These are phyloP conservation scores for Lycaon pictus DNA, from an alignment of 2,113 vertebrate genomes.

Conservation along the genomic window DNA sequence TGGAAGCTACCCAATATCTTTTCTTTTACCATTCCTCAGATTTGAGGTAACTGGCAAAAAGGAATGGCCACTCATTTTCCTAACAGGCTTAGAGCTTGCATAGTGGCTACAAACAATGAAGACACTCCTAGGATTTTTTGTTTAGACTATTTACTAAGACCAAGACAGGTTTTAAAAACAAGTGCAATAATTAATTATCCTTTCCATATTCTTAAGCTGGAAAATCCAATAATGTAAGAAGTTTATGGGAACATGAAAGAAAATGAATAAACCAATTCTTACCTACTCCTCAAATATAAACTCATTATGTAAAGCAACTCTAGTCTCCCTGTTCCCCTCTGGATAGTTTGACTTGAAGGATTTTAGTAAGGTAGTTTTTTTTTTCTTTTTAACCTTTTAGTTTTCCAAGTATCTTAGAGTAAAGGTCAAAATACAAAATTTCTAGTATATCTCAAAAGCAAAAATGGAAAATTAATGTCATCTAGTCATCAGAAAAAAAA, in stretches of 20 bases:
- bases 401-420: slow-evolving; percentile 63
- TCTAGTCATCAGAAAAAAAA: slow-evolving; percentile 54
- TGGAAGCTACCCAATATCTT: neutral
- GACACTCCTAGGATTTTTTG: neutral
- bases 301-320: neutral
- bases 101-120: neutral
- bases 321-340: neutral
- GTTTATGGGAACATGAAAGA: neutral
- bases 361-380: neutral
- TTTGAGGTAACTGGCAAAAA: neutral
- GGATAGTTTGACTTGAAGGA: neutral
- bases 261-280: neutral
- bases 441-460: slow-evolving; percentile 44
- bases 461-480: slow-evolving; percentile 73
- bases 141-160: neutral
- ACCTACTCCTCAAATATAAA: neutral
- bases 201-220: neutral
- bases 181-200: neutral
- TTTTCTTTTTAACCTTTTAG: slow-evolving; percentile 31
- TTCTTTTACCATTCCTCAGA: neutral
- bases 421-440: slow-evolving; percentile 74
- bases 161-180: slow-evolving; percentile 20
- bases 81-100: neutral
- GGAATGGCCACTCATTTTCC: neutral
- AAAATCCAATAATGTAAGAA: neutral